phyloP scores from a whole-genome alignment of 2,797 vertebrate genomes.

The Kryptopterus vitreolus region DNA sequence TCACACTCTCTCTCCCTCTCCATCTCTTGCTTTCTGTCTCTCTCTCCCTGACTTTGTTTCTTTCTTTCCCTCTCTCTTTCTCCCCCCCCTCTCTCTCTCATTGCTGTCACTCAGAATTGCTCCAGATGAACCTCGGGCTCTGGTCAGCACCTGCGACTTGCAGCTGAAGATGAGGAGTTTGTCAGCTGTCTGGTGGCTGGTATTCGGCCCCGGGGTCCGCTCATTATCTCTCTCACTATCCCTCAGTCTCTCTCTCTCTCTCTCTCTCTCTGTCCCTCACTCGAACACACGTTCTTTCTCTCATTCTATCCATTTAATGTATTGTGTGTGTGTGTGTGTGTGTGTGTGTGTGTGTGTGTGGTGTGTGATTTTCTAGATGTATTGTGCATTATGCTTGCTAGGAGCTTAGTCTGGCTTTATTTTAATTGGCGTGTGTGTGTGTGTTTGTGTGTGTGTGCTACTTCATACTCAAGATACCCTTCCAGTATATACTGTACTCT shows the following conservation, averaged over 20 bases:
- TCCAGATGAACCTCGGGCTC: not conserved
- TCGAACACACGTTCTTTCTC: not conserved
- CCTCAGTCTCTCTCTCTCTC: conserved; percentile 23
- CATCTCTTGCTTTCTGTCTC: not conserved
- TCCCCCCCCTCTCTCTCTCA: not conserved
- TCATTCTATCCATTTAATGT: not conserved
- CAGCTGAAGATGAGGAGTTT: conserved; percentile 28
- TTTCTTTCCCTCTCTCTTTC: not conserved
- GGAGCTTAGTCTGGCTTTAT: too few relatives aligned
- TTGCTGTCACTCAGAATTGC: not conserved
- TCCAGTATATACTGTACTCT: too few relatives aligned
- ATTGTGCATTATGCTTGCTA: too few relatives aligned
- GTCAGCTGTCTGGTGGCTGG: conserved; percentile 28
- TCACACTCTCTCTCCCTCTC: not conserved
- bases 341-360: not conserved
- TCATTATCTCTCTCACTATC: conserved; percentile 5
- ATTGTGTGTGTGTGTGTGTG: too few relatives aligned
- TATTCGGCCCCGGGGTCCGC: conserved; percentile 20
- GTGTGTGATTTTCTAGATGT: not conserved
- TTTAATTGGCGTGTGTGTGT: not conserved
- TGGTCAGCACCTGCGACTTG: conserved; percentile 5
- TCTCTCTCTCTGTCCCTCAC: not conserved
- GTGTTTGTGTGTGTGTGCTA: too few relatives aligned
- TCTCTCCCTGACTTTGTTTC: too few relatives aligned
- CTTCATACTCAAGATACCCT: too few relatives aligned